phyloP scores from a whole-genome alignment of 2,113 vertebrate genomes.

The Fregetta grallaria region DNA sequence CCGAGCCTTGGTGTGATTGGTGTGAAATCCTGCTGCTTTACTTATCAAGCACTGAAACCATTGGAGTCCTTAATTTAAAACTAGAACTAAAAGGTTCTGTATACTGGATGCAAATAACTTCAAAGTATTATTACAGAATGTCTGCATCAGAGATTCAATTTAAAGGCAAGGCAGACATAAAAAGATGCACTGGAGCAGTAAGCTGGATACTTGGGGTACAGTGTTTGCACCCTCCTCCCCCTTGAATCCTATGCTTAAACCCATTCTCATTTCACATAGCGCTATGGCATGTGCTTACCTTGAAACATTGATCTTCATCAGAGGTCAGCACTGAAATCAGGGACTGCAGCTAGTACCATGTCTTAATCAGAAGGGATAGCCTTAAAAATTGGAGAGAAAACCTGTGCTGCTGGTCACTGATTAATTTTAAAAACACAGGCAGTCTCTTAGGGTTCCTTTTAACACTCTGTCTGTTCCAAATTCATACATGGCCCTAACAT shows the following conservation, averaged over 20 bases:
- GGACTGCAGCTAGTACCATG: background rate
- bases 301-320: background rate
- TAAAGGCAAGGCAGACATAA: background rate
- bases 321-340: background rate
- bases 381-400: background rate
- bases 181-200: background rate
- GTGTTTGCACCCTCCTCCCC: background rate
- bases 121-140: background rate
- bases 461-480: background rate
- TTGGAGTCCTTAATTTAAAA: constrained; percentile 39
- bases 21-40: constrained; percentile 49
- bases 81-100: constrained; percentile 49
- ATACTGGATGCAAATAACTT: constrained; percentile 41
- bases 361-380: background rate
- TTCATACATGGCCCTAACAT: background rate
- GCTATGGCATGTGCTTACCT: background rate
- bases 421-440: background rate
- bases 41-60: constrained; percentile 41
- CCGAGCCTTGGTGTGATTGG: background rate
- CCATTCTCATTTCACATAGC: background rate
- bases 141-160: constrained; percentile 24
- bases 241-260: background rate
- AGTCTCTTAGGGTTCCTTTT: background rate
- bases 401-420: background rate
- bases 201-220: background rate